Base-by-base conservation (phyloP, 2,113 vertebrate species). In the Corythoichthys intestinalis region DNA sequence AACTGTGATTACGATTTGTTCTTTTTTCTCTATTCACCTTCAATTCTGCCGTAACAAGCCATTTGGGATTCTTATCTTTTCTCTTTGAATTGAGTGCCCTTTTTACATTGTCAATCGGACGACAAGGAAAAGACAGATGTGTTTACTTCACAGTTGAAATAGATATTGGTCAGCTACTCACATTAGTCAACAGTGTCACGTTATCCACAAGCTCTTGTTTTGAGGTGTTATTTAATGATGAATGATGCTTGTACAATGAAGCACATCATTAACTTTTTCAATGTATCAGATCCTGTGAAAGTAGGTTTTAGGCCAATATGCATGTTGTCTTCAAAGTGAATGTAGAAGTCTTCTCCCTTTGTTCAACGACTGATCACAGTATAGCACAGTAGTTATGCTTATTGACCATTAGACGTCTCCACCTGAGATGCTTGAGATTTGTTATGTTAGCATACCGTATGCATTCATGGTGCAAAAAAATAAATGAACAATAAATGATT, bases 91-190 rank as follows among this genome's bases (percentile, higher is more conserved):
- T 65, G 62, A 74, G 70, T 49, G 68, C 17, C 14, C 71, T 62
- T 76, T 47, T 72, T 59, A 71, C 75, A 63, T 70, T 52, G 66
- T 76, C 69, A 65, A 61, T 50, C 17, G 77, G 53, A 46, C 61
- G 56, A 58, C 75, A 52, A 66, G 54, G 12, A 34, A 58, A 65
- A 56, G 54, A 77, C 44, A 72, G 52, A 76, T 70, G 54, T 78
- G 69, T 80, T 80, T 71, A 75, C 72, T 72, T 11, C 58, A 28
- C 70, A 60, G 38, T 47, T 71, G 35, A 46, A 41, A 9, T 37
- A 48, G 41, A 73, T 71, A 34, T 73, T 61, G 58, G 34, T 76
- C 13, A 49, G 13, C 44, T 10, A 75, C 69, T 64, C 69, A 20
- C 15, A 4, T 65, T 65, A 56, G 34, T 48, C 1, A 14, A 74